Percentiles rank a stretch among this genome's conserved stretches.
phyloP scores from a whole-genome alignment of 2,888 invertebrate genomes.

The Clitarchus hookeri region DNA sequence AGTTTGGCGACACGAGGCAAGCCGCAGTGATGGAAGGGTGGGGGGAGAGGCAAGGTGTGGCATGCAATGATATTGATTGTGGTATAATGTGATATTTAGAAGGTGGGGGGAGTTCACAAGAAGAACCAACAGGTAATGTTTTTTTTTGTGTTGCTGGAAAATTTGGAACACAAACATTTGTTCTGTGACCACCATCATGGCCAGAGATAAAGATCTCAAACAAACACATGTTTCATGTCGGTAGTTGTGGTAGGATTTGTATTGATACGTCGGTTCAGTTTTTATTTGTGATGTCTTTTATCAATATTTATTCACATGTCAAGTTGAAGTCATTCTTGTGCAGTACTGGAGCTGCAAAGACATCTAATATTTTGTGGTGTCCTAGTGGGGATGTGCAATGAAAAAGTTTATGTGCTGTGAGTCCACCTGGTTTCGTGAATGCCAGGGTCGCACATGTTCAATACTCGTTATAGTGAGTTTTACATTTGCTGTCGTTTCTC shows the following conservation, averaged over 20 bases:
- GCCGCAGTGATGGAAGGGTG: background rate
- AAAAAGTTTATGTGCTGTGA: slow-evolving; percentile 27
- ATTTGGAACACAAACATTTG: background rate
- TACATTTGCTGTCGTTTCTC: slow-evolving; percentile 38
- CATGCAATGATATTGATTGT: slow-evolving; percentile 22
- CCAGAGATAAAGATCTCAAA: background rate
- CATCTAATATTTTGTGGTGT: background rate
- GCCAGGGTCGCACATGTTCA: slow-evolving; percentile 42
- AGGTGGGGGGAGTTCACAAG: background rate
- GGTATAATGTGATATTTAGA: slow-evolving; percentile 5
- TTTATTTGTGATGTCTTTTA: slow-evolving; percentile 15
- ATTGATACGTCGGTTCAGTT: background rate
- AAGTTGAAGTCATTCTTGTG: background rate
- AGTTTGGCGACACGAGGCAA: slow-evolving; percentile 17
- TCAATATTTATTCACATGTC: slow-evolving; percentile 17
- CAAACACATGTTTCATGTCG: background rate
- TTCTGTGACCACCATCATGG: background rate
- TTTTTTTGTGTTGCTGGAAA: background rate
- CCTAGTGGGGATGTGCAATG: slow-evolving; percentile 20
- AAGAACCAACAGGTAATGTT: background rate
- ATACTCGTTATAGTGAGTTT: slow-evolving; percentile 42
- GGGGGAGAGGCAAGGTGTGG: slow-evolving; percentile 11
- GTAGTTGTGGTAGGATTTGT: background rate
- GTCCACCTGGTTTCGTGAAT: slow-evolving; percentile 39
- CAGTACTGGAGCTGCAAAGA: background rate